Evolutionary conservation across 2,888 invertebrate genomes (phyloP).

Genomic region (Euzophera pinguis): DNA sequence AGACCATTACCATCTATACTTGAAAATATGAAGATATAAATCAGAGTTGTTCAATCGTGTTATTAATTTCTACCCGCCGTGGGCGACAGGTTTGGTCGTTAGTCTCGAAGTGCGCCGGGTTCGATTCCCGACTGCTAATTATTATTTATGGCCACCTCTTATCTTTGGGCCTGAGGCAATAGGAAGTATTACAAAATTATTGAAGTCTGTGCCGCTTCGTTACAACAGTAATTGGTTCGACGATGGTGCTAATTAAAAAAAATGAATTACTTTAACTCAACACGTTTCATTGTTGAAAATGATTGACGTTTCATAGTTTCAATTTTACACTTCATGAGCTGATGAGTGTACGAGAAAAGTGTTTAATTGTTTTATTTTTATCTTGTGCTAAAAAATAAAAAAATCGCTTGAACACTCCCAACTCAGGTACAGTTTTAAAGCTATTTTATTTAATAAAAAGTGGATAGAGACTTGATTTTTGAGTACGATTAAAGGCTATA

Average conservation of each 20-base stretch:
- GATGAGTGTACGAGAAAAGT: no score
- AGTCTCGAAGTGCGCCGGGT: constrained; percentile 48
- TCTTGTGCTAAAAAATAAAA: no score
- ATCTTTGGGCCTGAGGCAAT: constrained; percentile 41
- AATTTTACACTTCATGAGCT: background rate
- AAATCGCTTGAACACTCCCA: no score
- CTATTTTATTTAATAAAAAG: no score
- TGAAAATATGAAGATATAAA: constrained; percentile 53
- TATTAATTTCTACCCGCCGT: constrained; percentile 53
- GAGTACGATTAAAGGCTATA: no score
- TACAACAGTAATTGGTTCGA: constrained; percentile 19
- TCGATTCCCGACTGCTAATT: constrained; percentile 58
- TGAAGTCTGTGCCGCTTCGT: constrained; percentile 24
- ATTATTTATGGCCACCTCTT: constrained; percentile 59
- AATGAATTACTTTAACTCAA: constrained; percentile 1
- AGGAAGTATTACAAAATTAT: constrained; percentile 43
- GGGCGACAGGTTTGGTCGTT: constrained; percentile 52
- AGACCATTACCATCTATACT: constrained; percentile 9
- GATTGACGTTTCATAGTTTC: constrained; percentile 12
- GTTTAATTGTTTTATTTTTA: no score
- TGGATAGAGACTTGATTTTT: no score
- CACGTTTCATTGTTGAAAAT: constrained; percentile 1
- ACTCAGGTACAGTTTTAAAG: no score
- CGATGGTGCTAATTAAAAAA: constrained; percentile 8
- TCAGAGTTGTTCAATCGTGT: constrained; percentile 35